Evolutionary conservation across 92 coral and sea anemone genomes (phyloP), one percentile per base, ranked within the genome.

Genomic region (Epizoanthus scotinus): DNA sequence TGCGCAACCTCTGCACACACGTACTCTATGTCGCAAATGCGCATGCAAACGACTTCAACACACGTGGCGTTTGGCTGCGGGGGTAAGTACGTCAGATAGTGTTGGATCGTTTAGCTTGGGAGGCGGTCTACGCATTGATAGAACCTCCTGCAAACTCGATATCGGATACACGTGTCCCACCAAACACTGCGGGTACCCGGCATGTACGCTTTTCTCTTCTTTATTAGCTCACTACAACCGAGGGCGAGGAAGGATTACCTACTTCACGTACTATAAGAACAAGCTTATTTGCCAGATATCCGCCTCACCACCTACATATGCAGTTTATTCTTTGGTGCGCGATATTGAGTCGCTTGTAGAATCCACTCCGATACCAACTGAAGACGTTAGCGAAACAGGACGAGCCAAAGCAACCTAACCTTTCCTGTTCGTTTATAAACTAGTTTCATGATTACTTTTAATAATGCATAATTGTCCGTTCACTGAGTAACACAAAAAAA

Each of bases 131-230:
- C 27, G 47, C 8, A 13, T n/a, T 20, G 3, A 15, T 25, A 15
- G 40, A 63, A 24, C 15, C 22, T 2, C 9, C 69, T 40, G 31
- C 3, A 40, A 63, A 9, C 40, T 63, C 26, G n/a, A 6, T 14
- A 8, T 13, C 21, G 8, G 31, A 27, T 64, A 38, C 70, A 64
- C 70, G 70, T 64, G 70, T 34, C 47, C 70, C 47, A 34, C 67
- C 31, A 12, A n/a, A 29, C 70, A 15, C 15, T 29, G 20, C 70
- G 38, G 70, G 70, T 64, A 29, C 47, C 47, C 38, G 67, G 40
- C 3, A 0, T 17, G 21, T 29, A n/a, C 40, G 8, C 13, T 27
- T 34, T 27, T 0, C 52, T 17, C 47, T 64, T 3, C 19, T 29
- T 64, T 64, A 29, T 2, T 29, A 63, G 42, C 22, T 64, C 44